Base-by-base conservation (phyloP, 53 echinoderm and acorn worm species). In the Zoroaster sp. region DNA sequence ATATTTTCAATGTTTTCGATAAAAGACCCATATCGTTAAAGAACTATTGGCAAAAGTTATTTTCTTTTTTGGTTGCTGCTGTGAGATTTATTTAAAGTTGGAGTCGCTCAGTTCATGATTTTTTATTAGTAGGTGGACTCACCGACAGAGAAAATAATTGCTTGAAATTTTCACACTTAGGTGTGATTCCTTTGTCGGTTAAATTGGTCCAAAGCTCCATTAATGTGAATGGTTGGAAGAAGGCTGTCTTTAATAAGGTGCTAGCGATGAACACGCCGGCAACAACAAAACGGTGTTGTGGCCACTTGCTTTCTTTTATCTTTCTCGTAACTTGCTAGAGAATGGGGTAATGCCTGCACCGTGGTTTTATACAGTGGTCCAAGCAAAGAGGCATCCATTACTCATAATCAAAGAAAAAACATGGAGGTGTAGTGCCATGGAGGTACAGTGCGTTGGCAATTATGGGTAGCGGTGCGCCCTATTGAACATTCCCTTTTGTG, bases 121-220 rank as follows among this genome's bases (percentile, higher is more conserved):
- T 33, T 34, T 17, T 5, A 33, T 47, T 45, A 15, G 76, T 35
- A 51, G 35, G 47, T 47, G 1, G 46, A 33, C 49, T 47, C 30
- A 32, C 74, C 2, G 28, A 55, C 55, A 55, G 74, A 40, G 23
- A 28, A 42, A 41, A 43, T 15, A 46, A 35, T 25, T 17, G 31
- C 17, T 47, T 18, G 59, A 59, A 36, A 78, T 59, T 59, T 78
- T 78, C 78, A 4, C 78, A 78, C 78, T 53, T 54, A 59, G 78
- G 78, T 40, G 78, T 33, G 40, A 59, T 18, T 73, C 20, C 39
- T 54, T 37, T 78, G 78, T 78, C 78, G 78, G 78, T 39, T 9
- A 11, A 31, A 43, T 47, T 53, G 20, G 15, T 54, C 36, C 35
- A 23, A 35, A 59, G 59, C 3, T 13, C 25, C 31, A 5, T 55